phyloP scores from a whole-genome alignment of 2,888 invertebrate genomes.

The Embidobia sp. region DNA sequence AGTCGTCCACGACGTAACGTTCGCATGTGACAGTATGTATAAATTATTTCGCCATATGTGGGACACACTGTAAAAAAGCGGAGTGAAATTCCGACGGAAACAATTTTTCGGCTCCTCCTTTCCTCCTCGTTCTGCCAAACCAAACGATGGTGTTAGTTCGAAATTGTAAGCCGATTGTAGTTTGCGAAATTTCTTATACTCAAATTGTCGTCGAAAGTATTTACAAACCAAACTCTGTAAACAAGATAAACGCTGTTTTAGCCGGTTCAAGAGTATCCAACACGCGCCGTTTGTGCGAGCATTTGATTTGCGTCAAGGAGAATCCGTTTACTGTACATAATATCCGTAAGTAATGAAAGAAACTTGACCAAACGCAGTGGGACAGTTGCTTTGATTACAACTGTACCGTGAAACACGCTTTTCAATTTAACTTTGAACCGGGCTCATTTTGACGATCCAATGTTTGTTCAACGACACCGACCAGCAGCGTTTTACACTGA shows the following conservation, averaged over 20 bases:
- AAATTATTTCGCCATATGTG: constrained; percentile 56
- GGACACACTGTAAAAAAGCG: constrained; percentile 44
- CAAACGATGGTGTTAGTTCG: constrained; percentile 5
- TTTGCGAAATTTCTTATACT: too few relatives aligned
- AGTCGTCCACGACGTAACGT: constrained; percentile 68
- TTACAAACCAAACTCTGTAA: too few relatives aligned
- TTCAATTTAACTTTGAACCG: too few relatives aligned
- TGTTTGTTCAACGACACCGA: constrained; percentile 4
- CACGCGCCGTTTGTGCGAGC: too few relatives aligned
- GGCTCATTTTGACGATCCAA: too few relatives aligned
- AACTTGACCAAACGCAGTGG: too few relatives aligned
- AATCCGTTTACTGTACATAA: background rate
- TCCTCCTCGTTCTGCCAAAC: background rate
- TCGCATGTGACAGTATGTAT: constrained; percentile 61
- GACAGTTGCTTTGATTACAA: too few relatives aligned
- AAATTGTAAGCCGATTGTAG: constrained; percentile 8
- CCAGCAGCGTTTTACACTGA: constrained; percentile 31
- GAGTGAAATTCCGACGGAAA: constrained; percentile 14
- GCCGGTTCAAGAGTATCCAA: too few relatives aligned
- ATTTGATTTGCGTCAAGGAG: too few relatives aligned
- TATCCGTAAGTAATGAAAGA: background rate
- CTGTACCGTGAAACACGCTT: too few relatives aligned
- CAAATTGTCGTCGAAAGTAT: too few relatives aligned
- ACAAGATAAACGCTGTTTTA: too few relatives aligned
- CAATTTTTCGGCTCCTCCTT: background rate